Base-by-base conservation (phyloP, 2,888 invertebrate species). In the Emmelina monodactyla region DNA sequence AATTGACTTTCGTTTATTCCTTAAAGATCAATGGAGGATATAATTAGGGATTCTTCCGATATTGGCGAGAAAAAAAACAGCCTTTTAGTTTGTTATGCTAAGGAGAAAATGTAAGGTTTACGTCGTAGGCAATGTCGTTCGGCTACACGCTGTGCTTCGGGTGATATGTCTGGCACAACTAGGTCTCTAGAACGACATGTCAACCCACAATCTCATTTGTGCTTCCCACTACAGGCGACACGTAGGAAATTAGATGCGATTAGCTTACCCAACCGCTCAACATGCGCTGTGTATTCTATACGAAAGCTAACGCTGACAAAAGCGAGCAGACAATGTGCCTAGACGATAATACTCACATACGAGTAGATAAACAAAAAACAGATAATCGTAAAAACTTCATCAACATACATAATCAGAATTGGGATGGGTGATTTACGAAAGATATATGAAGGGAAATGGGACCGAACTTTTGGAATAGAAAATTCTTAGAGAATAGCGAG, bases 231-330 rank as follows among this genome's bases (percentile, higher is more conserved):
- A 62, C 60, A 55, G 50, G 57, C 58, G 65, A 69, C 67, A 62
- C 46, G 60, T 54, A 62, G 72, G 71, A 69, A 71, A 70, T 71
- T 61, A 68, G 67, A 61, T 61, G 57, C 60, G 63, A 70, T 68
- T 70, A 69, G 60, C 63, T 61, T 51, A 64, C 59, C 51, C 56
- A 56, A 53, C 48, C 49, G 46, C n/a, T 44, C 45, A 53, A 54
- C 49, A 41, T 47, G 42, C 25, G 28, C 39, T 29, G 13, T 25
- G 25, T 7, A 19, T 9, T 9, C 9, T n/a, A n/a, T 25, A n/a
- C n/a, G 3, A n/a, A 25, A 25, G 11, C 25, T 3, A 25, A 25
- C 25, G 25, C n/a, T 25, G 3, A 25, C 25, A n/a, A n/a, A n/a
- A n/a, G n/a, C n/a, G n/a, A n/a, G n/a, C n/a, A n/a, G n/a, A n/a